Evolutionary conservation across 2,888 invertebrate genomes (phyloP).

Genomic region (Caenorhabditis wallacei): DNA sequence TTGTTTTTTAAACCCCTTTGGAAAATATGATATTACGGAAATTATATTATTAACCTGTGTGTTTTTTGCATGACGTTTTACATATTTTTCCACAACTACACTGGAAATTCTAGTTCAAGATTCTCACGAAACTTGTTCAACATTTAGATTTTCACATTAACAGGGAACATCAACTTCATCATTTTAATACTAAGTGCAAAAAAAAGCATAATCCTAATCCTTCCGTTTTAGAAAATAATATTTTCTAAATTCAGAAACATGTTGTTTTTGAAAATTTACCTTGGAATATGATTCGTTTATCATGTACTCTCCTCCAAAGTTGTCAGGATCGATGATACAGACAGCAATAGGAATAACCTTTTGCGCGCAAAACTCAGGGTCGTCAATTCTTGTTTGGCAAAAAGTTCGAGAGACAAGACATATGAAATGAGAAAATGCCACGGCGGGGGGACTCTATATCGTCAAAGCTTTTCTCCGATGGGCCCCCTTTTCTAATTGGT

Average conservation of each 20-base stretch:
- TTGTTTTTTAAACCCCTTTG: not conserved
- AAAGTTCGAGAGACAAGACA: slow-evolving; percentile 62
- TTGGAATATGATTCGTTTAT: slow-evolving; percentile 55
- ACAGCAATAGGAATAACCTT: slow-evolving; percentile 43
- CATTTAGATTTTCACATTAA: slow-evolving; percentile 27
- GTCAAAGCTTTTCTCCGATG: slow-evolving; percentile 25
- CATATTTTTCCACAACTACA: not conserved
- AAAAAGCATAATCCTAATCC: slow-evolving; percentile 33
- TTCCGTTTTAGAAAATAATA: slow-evolving; percentile 29
- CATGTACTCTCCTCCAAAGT: slow-evolving; percentile 33
- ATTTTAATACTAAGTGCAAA: not conserved
- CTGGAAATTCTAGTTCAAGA: slow-evolving; percentile 4
- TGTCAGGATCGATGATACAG: not conserved
- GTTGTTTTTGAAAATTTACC: slow-evolving; percentile 35
- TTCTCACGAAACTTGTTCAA: slow-evolving; percentile 51
- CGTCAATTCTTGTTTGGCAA: slow-evolving; percentile 55
- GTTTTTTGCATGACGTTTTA: slow-evolving; percentile 16
- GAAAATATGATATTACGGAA: not conserved
- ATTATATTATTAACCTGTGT: not conserved
- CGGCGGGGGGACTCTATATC: slow-evolving; percentile 40
- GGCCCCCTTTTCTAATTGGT: slow-evolving; percentile 37
- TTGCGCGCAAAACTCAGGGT: slow-evolving; percentile 34
- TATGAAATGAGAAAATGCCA: slow-evolving; percentile 58
- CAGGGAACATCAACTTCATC: slow-evolving; percentile 27
- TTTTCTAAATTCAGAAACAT: not conserved